Base-by-base conservation (phyloP, 2,888 invertebrate species). In the Spodoptera exigua region DNA sequence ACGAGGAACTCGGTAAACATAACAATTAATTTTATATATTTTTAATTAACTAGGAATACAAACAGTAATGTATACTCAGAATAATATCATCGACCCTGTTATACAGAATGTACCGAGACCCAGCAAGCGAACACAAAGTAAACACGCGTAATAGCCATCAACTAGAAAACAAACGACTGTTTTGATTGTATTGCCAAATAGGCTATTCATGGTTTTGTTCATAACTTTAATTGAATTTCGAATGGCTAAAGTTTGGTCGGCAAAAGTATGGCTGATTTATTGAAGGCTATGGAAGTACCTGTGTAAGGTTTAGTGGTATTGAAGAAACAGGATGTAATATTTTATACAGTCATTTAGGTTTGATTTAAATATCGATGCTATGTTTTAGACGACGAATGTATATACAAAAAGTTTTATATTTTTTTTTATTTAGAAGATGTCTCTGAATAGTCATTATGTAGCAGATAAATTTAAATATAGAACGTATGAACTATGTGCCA, bases 141-240 rank as follows among this genome's bases (percentile, higher is more conserved):
- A 34, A 17, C 34, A 17, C 16, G 9, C n/a, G 9, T 27, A 17
- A 37, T 12, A 34, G 2, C 45, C 35, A 17, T 21, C 16, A 44
- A 36, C 40, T 14, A 14, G 12, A 27, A 27, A 67, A 63, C 37
- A 51, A 54, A 49, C 12, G 17, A 18, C 21, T 21, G 51, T 44
- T 59, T 51, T 55, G 36, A 49, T 63, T 54, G 47, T 72, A 59
- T 34, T 35, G 12, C 40, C 34, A 52, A 72, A 58, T 36, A 53
- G 17, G 44, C 43, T 41, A 62, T 61, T 59, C 52, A 66, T 65
- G 64, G 66, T 75, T 77, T 76, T 74, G 78, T 79, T 78, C 68
- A 70, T 72, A 79, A 76, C 70, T 77, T 75, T 71, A 80, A 82
- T 80, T 80, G 75, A 80, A 82, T 79, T 80, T 71, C 62, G 69